Base-by-base conservation (phyloP, 2,888 invertebrate species). In the Vannuccia rotundouncinata region DNA sequence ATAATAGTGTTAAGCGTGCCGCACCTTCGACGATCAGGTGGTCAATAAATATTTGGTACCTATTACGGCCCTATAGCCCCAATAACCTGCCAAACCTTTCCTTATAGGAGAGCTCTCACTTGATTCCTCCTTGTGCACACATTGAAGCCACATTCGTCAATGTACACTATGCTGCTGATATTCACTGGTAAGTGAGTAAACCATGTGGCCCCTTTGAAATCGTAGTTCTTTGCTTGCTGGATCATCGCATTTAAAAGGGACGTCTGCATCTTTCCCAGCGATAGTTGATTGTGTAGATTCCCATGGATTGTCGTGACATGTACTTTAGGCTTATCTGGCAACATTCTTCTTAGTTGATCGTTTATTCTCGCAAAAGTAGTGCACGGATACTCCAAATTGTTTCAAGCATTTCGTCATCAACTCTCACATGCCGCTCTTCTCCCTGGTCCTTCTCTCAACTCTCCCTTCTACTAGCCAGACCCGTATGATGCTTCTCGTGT, bases 361-460 rank as follows among this genome's bases (percentile, higher is more conserved):
- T n/a, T 29, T 29, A 25, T n/a, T 25, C 5, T 28, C 13, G 25
- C 29, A 5, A 29, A 29, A 13, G n/a, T 22, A 73, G 60, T 74
- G 22, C 45, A 78, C 78, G 28, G 22, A 5, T 78, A 10, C 31
- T 74, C n/a, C 1, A 74, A 74, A 66, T 60, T 45, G 45, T 45
- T 45, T 45, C 17, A 45, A 45, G 17, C 45, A 45, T 45, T 45
- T 45, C 45, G 45, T 45, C 5, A 45, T 45, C 45, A 45, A 45
- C 45, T 45, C 45, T 45, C 45, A 45, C 5, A 45, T 45, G 5
- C 45, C 45, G 45, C 45, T 45, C 10, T 45, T 45, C n/a, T n/a
- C n/a, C n/a, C n/a, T n/a, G n/a, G n/a, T n/a, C n/a, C n/a, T n/a
- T n/a, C n/a, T n/a, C n/a, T n/a, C n/a, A n/a, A n/a, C n/a, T n/a